These are phyloP conservation scores for Protosalanx chinensis DNA, from an alignment of 2,797 vertebrate genomes.

Conservation along the genomic window DNA sequence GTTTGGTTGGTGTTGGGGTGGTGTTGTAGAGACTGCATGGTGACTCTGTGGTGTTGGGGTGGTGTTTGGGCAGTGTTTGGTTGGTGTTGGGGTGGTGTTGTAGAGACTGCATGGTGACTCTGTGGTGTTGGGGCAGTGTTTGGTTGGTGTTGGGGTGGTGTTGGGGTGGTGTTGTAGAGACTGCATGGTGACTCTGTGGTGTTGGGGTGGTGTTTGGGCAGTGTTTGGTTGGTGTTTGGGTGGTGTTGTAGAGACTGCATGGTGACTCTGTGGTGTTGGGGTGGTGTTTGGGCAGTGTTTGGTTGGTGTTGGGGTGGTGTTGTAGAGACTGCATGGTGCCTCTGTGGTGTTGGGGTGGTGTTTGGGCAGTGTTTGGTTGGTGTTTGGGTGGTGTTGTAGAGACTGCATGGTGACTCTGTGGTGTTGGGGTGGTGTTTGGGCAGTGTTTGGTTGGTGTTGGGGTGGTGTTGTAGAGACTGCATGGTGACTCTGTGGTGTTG, in stretches of 20 bases:
- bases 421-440: neutral
- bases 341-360: neutral
- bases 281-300: neutral
- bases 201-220: neutral
- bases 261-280: too few species aligned
- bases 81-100: too few species aligned
- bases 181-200: neutral
- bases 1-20: too few species aligned
- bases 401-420: neutral
- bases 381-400: too few species aligned
- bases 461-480: neutral
- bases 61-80: too few species aligned
- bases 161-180: neutral
- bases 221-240: neutral
- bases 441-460: neutral
- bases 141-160: neutral
- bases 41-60: neutral
- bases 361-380: too few species aligned
- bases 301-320: too few species aligned
- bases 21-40: neutral
- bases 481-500: neutral
- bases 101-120: neutral
- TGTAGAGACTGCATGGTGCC: neutral
- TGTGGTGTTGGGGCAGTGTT: neutral
- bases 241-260: neutral